Evolutionary conservation across 2,888 invertebrate genomes (phyloP), one percentile per base, ranked within the genome.

Genomic region (Byasa hedistus): DNA sequence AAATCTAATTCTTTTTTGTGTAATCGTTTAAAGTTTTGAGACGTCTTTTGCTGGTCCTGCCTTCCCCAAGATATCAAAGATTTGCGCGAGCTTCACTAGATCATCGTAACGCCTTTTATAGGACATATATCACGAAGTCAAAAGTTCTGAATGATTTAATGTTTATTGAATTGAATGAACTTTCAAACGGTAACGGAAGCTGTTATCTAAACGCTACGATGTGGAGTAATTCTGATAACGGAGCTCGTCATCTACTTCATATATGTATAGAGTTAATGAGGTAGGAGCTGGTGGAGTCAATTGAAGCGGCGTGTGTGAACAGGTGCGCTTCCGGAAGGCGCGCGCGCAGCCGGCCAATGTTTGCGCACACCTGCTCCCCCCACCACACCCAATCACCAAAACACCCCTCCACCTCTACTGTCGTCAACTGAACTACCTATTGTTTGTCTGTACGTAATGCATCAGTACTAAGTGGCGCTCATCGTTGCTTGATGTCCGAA

Each of bases 241-340:
- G 5, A 12, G 39, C 23, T 39, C 24, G 39, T 57, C 61, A 57
- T 39, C 57, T 61, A 44, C 57, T 57, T 61, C 44, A 58, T 61
- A 61, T 27, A 15, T 64, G n/a, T 56, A 48, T 58, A 32, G 57
- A 57, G 52, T 57, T 61, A 61, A 61, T 52, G 21, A 39, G 39
- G 39, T 27, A 48, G 27, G 10, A 52, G 62, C 58, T 17, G 12
- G 55, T 55, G 57, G 22, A 51, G 60, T 32, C 24, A 55, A 58
- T 58, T 62, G 57, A 55, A 19, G 62, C 64, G 60, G 27, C 55
- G 55, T 70, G 66, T 71, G 66, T 70, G 68, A 68, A 65, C 71
- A 70, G 71, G 69, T 71, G 71, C 64, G 52, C 48, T 54, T 54
- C 66, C 66, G 62, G 61, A 61, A 24, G 63, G 55, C 61, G 63